Evolutionary conservation across 2,113 vertebrate genomes (phyloP).

Genomic region (Microcebus jonahi): DNA sequence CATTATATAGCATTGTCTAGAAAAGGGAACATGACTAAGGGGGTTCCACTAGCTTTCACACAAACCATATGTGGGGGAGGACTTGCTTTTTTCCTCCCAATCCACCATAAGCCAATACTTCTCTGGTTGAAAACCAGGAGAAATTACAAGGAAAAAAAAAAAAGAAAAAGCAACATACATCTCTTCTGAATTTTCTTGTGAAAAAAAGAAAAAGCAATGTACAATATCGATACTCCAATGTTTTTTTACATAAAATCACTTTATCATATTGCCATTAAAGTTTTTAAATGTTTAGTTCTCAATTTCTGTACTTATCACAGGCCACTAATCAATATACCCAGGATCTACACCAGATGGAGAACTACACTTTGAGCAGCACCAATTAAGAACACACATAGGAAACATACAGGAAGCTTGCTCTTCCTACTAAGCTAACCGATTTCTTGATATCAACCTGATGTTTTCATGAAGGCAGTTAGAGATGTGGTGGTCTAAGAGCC

Average conservation of each 20-base stretch:
- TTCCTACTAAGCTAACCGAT: not conserved
- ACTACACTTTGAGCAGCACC: not conserved
- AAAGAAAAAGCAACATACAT: no score
- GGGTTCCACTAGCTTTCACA: not conserved
- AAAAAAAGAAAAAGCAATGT: not conserved
- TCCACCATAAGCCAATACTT: not conserved
- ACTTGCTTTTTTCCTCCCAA: not conserved
- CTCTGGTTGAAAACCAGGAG: not conserved
- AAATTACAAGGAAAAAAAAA: not conserved
- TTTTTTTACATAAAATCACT: not conserved
- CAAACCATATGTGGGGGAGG: not conserved
- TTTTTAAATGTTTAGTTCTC: not conserved
- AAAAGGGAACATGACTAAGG: not conserved
- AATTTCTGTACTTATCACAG: not conserved
- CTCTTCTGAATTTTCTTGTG: no score
- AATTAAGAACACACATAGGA: not conserved
- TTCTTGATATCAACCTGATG: not conserved
- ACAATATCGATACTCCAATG: not conserved
- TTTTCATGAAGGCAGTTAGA: not conserved
- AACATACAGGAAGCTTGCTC: not conserved
- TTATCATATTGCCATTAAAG: not conserved
- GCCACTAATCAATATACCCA: not conserved
- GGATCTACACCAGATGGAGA: not conserved
- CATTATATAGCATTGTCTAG: not conserved
- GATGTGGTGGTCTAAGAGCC: not conserved